phyloP scores from a whole-genome alignment of 2,797 vertebrate genomes.

The Pseudochirops corinnae region DNA sequence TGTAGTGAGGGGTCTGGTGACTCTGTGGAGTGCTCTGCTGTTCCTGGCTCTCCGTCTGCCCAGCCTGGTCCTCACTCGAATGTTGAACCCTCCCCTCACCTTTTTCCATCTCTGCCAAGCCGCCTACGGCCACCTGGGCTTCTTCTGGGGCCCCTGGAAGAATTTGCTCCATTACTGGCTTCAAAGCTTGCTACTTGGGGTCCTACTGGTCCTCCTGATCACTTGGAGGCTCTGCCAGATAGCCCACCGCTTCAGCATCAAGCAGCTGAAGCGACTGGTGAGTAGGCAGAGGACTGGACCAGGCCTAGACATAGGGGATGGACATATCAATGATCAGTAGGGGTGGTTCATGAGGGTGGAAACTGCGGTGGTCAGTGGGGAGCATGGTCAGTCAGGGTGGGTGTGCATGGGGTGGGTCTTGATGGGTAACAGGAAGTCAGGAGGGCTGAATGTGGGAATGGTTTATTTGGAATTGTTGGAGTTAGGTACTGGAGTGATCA shows the following conservation, averaged over 20 bases:
- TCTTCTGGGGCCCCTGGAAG: background rate
- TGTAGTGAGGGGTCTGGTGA: background rate
- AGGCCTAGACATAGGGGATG: background rate
- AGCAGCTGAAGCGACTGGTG: constrained; percentile 60
- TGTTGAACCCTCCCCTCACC: background rate
- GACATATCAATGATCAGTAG: background rate
- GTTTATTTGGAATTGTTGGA: background rate
- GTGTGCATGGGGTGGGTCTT: background rate
- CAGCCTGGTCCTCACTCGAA: background rate
- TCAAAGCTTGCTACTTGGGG: constrained; percentile 54
- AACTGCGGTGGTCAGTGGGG: background rate
- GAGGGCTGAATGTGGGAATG: background rate
- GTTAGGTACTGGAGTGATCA: background rate
- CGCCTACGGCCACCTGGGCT: background rate
- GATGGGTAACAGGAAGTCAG: background rate
- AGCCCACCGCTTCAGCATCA: constrained; percentile 2
- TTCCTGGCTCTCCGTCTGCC: constrained; percentile 41
- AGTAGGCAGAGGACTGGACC: background rate
- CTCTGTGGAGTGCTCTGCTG: background rate
- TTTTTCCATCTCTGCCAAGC: background rate
- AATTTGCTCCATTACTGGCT: constrained; percentile 58
- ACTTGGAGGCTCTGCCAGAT: constrained; percentile 58
- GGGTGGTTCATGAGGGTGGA: background rate
- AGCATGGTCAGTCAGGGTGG: background rate
- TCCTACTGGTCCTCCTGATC: constrained; percentile 58